phyloP scores from a whole-genome alignment of 2,113 vertebrate species.

The Prionailurus viverrinus region DNA sequence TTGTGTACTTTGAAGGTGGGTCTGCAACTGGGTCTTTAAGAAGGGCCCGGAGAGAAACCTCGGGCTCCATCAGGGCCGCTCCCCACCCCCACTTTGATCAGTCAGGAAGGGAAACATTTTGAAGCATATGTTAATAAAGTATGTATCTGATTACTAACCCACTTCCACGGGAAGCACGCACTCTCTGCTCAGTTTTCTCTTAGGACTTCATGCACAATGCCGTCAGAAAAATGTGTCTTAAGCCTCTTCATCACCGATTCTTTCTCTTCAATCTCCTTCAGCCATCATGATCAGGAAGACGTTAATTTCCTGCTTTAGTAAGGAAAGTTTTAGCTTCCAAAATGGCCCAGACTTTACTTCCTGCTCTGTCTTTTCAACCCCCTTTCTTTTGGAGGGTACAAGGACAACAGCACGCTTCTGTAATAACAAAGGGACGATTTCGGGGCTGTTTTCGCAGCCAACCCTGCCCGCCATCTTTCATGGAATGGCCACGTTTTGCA shows the following conservation, averaged over 20 bases:
- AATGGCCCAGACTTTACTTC: constrained; percentile 54
- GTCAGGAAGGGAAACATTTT: background rate
- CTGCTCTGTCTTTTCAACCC: constrained; percentile 36
- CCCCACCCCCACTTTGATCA: background rate
- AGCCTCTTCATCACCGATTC: constrained; percentile 43
- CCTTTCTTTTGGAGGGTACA: background rate
- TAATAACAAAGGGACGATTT: background rate
- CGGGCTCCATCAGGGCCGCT: background rate
- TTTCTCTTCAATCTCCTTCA: constrained; percentile 55
- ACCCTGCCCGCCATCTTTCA: background rate
- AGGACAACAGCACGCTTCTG: background rate
- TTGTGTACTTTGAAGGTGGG: constrained; percentile 39
- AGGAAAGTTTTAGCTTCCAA: constrained; percentile 54
- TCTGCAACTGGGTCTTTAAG: background rate
- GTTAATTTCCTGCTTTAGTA: constrained; percentile 71
- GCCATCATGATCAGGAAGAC: constrained; percentile 61
- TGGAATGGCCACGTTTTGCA: background rate
- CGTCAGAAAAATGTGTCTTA: constrained; percentile 41
- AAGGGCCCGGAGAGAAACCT: background rate
- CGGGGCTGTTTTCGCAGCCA: constrained; percentile 19
- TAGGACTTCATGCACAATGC: background rate
- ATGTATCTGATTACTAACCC: constrained; percentile 37
- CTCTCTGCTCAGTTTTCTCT: constrained; percentile 41
- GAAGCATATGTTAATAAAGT: constrained; percentile 35
- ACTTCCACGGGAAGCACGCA: background rate